Conservation (phyloP, 2,113 vertebrate species). For the Cinclus cinclus region DNA sequence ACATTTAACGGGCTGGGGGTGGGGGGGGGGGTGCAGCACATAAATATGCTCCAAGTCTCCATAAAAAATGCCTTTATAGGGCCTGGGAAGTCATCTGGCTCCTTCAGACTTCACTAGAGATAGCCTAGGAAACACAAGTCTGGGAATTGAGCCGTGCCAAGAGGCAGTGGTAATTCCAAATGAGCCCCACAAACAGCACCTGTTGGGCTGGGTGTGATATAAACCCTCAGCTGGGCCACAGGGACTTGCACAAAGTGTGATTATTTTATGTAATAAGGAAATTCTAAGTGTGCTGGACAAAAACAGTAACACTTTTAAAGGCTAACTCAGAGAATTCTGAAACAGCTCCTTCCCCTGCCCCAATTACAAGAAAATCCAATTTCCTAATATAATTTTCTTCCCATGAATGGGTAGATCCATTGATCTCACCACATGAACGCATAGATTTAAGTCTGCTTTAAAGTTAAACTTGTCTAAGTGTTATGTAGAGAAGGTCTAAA, state of each 20-base stretch:
- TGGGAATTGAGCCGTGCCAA: conserved; percentile 12
- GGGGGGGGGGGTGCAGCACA: background rate
- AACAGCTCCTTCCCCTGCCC: background rate
- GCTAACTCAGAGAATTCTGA: background rate
- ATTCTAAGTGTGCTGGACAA: background rate
- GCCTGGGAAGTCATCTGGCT: conserved; percentile 31
- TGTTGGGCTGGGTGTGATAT: background rate
- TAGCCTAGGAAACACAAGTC: background rate
- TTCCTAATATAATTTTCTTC: background rate
- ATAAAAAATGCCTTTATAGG: conserved; percentile 42
- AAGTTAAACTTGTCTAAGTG: background rate
- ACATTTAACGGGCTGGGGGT: background rate
- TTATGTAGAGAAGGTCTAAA: background rate
- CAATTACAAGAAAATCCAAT: background rate
- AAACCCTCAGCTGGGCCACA: background rate
- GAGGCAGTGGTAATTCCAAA: background rate
- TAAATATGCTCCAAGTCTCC: conserved; percentile 29
- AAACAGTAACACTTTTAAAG: background rate
- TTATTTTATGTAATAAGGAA: conserved; percentile 23
- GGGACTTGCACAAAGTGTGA: background rate
- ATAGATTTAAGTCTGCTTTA: background rate
- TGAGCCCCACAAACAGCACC: conserved; percentile 9
- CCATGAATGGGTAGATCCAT: background rate
- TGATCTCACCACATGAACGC: background rate
- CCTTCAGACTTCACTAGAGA: background rate